Conservation (phyloP, 1,140 invertebrate species). For the Paracyclopina nana region DNA sequence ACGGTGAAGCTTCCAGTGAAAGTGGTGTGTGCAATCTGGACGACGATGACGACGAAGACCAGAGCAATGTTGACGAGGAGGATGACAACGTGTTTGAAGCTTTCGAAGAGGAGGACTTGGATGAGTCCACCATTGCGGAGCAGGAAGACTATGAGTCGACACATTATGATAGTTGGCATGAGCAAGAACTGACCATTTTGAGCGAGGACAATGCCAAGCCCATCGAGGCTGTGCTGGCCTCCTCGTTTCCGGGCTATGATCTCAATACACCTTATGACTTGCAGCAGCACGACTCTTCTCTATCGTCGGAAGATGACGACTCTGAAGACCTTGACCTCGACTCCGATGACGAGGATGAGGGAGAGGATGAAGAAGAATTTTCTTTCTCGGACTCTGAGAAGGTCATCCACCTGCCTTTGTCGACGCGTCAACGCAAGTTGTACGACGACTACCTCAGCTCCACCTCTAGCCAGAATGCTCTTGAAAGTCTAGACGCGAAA, state of each 20-base stretch:
- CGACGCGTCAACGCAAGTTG: not conserved
- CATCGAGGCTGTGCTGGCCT: not conserved
- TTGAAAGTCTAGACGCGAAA: not conserved
- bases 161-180: not conserved
- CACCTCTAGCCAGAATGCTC: not conserved
- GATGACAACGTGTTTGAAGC: not conserved
- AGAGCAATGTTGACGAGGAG: not conserved
- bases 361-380: not conserved
- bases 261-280: too few species aligned
- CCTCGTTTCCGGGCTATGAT: too few species aligned
- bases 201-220: not conserved
- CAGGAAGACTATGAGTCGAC: slow-evolving; percentile 7
- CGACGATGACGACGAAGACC: not conserved
- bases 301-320: too few species aligned
- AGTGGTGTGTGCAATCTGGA: not conserved
- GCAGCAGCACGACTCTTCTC: too few species aligned
- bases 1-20: not conserved
- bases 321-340: not conserved
- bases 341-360: not conserved
- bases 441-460: slow-evolving; percentile 13
- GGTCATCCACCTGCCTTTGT: not conserved
- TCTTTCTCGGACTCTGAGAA: not conserved
- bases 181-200: not conserved
- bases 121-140: slow-evolving; percentile 15
- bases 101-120: not conserved